Percentiles rank a stretch among this genome's conserved stretches.
Evolutionary conservation across 2,113 vertebrate species (phyloP).

Genomic region (Todiramphus saurophagus): DNA sequence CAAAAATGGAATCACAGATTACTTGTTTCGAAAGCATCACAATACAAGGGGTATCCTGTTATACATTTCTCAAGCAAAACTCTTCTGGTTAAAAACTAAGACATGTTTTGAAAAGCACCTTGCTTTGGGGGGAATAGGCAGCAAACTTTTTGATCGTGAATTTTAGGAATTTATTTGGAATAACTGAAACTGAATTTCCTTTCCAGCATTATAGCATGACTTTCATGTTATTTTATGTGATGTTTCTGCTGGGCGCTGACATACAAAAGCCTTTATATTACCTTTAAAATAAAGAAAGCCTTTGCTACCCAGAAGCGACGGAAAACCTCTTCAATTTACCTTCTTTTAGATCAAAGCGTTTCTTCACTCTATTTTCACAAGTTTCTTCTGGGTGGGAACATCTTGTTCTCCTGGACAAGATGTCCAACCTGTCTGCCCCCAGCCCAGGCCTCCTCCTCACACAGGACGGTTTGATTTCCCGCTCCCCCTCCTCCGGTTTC

Average conservation of each 20-base stretch:
- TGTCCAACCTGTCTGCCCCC: too few species aligned
- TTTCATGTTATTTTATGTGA: neutral
- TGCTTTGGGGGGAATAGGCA: neutral
- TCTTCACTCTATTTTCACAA: neutral
- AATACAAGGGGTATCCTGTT: neutral
- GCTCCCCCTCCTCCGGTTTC: neutral
- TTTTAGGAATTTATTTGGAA: neutral
- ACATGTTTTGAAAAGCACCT: neutral
- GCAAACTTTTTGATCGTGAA: neutral
- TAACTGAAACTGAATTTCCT: neutral
- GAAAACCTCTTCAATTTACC: neutral
- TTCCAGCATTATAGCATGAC: neutral
- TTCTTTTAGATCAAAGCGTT: neutral
- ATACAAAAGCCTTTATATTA: neutral
- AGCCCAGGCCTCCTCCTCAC: rapidly evolving
- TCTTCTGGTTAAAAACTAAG: neutral
- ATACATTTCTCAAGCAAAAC: neutral
- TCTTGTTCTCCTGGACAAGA: neutral
- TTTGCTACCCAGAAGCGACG: neutral
- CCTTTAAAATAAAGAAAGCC: neutral
- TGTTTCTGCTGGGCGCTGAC: neutral
- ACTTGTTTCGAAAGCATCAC: neutral
- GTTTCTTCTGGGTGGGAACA: neutral
- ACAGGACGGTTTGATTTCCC: neutral
- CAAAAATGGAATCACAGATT: neutral